Evolutionary conservation across 2,113 vertebrate genomes (phyloP).

Genomic region (Lophura nycthemera): DNA sequence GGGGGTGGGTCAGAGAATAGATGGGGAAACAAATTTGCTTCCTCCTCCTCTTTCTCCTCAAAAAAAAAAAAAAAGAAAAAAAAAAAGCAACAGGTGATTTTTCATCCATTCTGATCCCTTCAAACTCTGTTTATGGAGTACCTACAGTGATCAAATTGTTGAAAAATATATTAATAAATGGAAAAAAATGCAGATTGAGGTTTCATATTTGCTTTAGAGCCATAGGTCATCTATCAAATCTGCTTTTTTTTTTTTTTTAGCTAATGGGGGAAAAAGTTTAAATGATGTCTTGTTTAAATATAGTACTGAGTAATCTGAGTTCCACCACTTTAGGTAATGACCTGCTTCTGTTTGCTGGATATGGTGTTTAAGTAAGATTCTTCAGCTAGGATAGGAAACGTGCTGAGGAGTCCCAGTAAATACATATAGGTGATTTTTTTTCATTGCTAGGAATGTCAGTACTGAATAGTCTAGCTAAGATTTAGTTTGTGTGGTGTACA

Average conservation of each 20-base stretch:
- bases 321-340: slow-evolving; percentile 31
- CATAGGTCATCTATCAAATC: slow-evolving; percentile 33
- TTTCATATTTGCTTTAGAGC: slow-evolving; percentile 15
- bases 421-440: background rate
- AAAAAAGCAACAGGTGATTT: background rate
- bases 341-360: slow-evolving; percentile 45
- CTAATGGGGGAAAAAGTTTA: slow-evolving; percentile 10
- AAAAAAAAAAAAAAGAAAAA: too few species aligned
- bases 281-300: slow-evolving; percentile 53
- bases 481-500: background rate
- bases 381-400: background rate
- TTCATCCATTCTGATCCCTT: background rate
- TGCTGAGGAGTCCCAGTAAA: background rate
- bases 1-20: background rate
- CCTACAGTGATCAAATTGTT: background rate
- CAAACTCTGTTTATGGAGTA: background rate
- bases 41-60: background rate
- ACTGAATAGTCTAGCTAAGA: background rate
- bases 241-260: slow-evolving; percentile 60
- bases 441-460: background rate
- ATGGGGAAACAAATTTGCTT: background rate
- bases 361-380: slow-evolving; percentile 23
- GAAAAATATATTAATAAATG: background rate
- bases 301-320: slow-evolving; percentile 49
- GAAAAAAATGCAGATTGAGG: background rate